Evolutionary conservation across 2,888 invertebrate genomes (phyloP), one percentile per base, ranked within the genome.

Genomic region (Oligia latruncula): DNA sequence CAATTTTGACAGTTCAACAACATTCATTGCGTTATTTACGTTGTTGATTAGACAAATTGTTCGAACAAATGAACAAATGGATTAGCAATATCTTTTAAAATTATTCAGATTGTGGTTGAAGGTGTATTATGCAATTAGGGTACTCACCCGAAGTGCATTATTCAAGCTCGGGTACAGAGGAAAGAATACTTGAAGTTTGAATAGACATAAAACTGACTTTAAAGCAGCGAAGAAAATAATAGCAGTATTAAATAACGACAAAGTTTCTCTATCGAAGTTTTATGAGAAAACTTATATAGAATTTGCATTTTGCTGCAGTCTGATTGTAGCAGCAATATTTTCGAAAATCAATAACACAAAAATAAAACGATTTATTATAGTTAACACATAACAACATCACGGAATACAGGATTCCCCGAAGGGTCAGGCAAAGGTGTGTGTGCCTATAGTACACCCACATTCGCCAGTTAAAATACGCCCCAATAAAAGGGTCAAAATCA

Each of bases 201-300:
- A 55, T 29, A 58, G 11, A 9, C 17, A 73, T 55, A 78, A 78
- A 82, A 65, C 60, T 49, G 43, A 74, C 11, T 77, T 60, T 13
- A 62, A 15, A 71, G 4, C 9, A 77, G 52, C 8, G 43, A 62
- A 40, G 62, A 80, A 68, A 75, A 17, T 67, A 71, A 55, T 70
- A 46, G 35, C 46, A 49, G 55, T 29, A 52, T 60, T 65, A 76
- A 76, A 78, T 80, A 62, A 81, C 65, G 64, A 64, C 62, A 40
- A 83, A 84, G 60, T 74, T 80, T 58, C 23, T 71, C 13, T n/a
- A 68, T 68, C 43, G 52, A 43, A 77, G 67, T 70, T 83, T 71
- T 66, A 80, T 80, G 80, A 23, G 67, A 74, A 80, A 74, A 77
- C 74, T 84, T 83, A 8, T 35, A 46, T 6, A 5, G 40, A 68